phyloP scores from a whole-genome alignment of 2,113 vertebrate species.

The Nanger granti region DNA sequence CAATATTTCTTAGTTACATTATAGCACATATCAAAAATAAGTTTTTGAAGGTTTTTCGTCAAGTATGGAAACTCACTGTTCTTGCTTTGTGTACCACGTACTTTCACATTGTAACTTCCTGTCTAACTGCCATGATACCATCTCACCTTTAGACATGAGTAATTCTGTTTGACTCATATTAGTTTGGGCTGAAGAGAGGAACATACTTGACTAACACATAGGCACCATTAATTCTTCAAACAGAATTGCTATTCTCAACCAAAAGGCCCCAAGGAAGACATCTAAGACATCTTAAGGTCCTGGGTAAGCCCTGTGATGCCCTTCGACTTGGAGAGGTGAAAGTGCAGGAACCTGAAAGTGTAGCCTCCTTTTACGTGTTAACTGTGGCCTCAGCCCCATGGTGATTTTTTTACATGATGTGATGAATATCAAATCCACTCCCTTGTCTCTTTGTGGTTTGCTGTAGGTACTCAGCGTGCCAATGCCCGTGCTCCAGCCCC shows the following conservation, averaged over 20 bases:
- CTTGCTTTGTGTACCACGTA: not conserved
- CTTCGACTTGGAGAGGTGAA: not conserved
- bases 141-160: constrained; percentile 27
- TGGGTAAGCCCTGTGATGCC: not conserved
- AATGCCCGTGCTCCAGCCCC: constrained; percentile 97
- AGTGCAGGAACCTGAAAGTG: not conserved
- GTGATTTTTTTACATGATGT: not conserved
- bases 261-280: not conserved
- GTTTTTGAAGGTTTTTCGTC: not conserved
- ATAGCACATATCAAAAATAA: not conserved
- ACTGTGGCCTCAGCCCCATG: not conserved
- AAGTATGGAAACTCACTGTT: not conserved
- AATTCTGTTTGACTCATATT: constrained; percentile 41
- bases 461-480: constrained; percentile 93
- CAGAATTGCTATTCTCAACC: not conserved
- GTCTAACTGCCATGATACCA: constrained; percentile 20
- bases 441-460: constrained; percentile 41
- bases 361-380: not conserved
- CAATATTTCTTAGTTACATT: not conserved
- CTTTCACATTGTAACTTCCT: constrained; percentile 11
- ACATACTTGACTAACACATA: not conserved
- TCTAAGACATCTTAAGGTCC: not conserved
- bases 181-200: not conserved
- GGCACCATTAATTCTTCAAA: not conserved
- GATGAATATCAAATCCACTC: not conserved